phyloP scores from a whole-genome alignment of 2,797 vertebrate genomes.

The Euphonia xanthogaster region DNA sequence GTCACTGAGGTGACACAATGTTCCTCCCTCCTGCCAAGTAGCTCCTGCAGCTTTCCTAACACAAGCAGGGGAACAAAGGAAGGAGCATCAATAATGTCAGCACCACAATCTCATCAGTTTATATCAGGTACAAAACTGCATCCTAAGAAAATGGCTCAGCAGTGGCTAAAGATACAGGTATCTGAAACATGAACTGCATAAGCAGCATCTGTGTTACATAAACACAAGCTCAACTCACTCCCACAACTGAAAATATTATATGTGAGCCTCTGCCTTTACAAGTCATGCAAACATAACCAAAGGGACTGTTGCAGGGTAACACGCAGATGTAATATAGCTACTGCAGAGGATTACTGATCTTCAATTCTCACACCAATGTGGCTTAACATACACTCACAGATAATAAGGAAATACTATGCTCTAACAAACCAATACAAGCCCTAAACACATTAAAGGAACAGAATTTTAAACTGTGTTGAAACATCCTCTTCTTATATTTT shows the following conservation, averaged over 20 bases:
- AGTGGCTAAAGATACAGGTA: neutral
- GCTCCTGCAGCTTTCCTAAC: neutral
- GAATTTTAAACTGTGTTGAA: neutral
- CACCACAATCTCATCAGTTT: neutral
- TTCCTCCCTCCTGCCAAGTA: neutral
- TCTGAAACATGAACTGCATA: neutral
- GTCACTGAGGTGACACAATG: neutral
- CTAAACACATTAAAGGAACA: neutral
- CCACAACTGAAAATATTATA: neutral
- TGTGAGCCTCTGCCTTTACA: neutral
- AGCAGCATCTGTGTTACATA: neutral
- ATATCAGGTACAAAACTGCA: neutral
- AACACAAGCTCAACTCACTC: neutral
- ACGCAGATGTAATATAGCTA: neutral
- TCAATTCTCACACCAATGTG: neutral
- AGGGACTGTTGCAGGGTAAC: neutral
- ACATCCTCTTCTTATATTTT: neutral
- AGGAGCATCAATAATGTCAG: neutral
- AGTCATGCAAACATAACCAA: neutral
- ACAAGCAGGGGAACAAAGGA: neutral
- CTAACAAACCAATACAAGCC: neutral
- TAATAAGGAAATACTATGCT: neutral
- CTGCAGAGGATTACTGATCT: neutral
- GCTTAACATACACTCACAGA: neutral
- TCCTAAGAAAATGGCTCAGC: neutral